Evolutionary conservation across 2,113 vertebrate genomes (phyloP), one percentile per base, ranked within the genome.

Genomic region (Lophochroa leadbeateri): DNA sequence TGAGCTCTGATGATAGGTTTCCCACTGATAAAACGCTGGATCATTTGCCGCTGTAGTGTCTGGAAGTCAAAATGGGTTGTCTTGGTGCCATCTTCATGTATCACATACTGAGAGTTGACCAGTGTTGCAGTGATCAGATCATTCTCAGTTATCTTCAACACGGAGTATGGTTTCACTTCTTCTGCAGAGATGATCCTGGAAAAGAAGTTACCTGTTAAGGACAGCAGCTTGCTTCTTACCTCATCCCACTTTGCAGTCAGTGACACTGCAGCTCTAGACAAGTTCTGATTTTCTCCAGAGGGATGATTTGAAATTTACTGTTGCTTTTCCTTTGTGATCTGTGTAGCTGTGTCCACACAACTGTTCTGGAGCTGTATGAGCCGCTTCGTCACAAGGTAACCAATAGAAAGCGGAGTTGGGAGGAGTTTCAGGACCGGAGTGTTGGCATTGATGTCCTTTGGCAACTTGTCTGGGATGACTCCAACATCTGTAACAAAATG

Each of bases 341-440:
- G 37, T 18, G 60, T 46, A 64, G 88, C 75, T 50, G 28, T 20
- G 11, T 86, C 74, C 49, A 94, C 93, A 16, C 76, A 92, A 39
- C 91, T 61, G 50, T 95, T 96, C 53, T 94, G 96, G 72, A 84
- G 72, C 78, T 80, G 63, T 28, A 94, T 78, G 25, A 96, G 88
- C 61, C 82, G 65, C 11, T 28, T 70, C 4, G 79, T 82, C 57
- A 96, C 86, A 41, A 78, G 17, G 21, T 41, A 70, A 58, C 57
- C 8, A 3, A 90, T 39, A 47, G 94, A 96, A 37, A 33, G 13
- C 0, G 67, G 14, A 13, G 29, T 85, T 29, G 93, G 93, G 19
- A 96, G 65, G 31, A 95, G 82, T 46, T 96, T 94, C 65, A 90
- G 69, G 43, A 90, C 75, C 29, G 20, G 74, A 21, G 93, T 70